Evolutionary conservation across 2,888 invertebrate genomes (phyloP), one percentile per base, ranked within the genome.

Genomic region (Hyppa rectilinea): DNA sequence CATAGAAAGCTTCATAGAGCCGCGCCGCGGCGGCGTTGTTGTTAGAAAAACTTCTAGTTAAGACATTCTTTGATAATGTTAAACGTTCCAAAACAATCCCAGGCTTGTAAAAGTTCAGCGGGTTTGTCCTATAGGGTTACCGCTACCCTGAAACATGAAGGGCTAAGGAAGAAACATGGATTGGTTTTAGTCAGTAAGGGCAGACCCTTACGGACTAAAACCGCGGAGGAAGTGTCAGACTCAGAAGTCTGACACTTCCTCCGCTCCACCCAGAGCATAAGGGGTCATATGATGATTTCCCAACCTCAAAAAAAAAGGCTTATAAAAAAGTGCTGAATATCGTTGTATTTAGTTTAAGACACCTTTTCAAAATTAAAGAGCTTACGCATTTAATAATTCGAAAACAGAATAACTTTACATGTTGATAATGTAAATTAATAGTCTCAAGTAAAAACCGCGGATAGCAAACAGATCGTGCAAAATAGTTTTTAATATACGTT

Each of bases 381-480:
- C 26, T 40, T 34, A 38, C 26, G 29, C 23, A 60, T 26, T 43
- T 12, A 56, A 65, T 65, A 65, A 62, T 45, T 66, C 45, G n/a
- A 52, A 63, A 71, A 47, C 34, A n/a, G 58, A 56, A 69, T 71
- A 71, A 67, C 58, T 72, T 53, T 56, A 49, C 62, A 71, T 61
- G 34, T 50, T 49, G n/a, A 63, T 50, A 3, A 5, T 38, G 68
- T 70, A 59, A 64, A 47, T 45, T 47, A 71, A 52, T 50, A 68
- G 40, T 52, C 17, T 55, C 23, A 47, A 56, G 55, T 55, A 75
- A 71, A 81, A 66, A 78, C 75, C 12, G 66, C 58, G 72, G 71
- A 77, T 82, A 81, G 74, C 78, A 75, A 84, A 56, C 77, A 81
- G 73, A 75, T 84, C 75, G 83, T 84, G 79, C 70, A 81, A 78